These are phyloP conservation scores for Saiga tatarica DNA, from an alignment of 2,113 vertebrate genomes.

Conservation along the genomic window DNA sequence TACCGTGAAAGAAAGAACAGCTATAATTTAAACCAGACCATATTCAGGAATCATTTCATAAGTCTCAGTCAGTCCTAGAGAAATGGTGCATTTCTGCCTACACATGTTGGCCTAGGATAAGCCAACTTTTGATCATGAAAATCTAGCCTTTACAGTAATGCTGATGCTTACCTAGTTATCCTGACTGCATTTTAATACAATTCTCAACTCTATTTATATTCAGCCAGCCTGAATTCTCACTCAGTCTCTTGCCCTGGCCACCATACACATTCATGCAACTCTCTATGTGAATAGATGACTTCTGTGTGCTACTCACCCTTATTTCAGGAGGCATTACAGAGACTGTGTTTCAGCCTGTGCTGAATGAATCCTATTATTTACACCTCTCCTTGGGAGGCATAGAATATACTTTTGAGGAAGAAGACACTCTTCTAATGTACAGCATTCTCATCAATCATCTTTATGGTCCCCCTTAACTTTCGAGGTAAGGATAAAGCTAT, in stretches of 20 bases:
- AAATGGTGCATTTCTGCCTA: background rate
- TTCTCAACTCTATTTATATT: background rate
- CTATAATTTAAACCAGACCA: background rate
- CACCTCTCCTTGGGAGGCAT: background rate
- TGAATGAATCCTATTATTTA: background rate
- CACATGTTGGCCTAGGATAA: background rate
- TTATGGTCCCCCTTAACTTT: background rate
- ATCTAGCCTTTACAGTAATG: background rate
- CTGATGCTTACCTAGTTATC: background rate
- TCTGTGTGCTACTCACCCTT: background rate
- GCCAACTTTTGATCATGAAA: background rate
- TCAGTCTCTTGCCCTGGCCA: background rate
- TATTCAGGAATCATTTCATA: background rate
- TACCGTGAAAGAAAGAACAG: background rate
- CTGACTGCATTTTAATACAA: background rate
- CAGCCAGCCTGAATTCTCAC: background rate
- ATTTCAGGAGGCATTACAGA: background rate
- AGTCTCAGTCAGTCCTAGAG: background rate
- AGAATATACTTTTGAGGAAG: background rate
- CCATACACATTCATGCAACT: background rate
- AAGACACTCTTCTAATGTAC: background rate
- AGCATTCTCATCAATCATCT: background rate
- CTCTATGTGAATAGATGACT: background rate
- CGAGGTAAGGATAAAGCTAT: background rate
- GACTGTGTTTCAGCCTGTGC: accelerated